Conservation (phyloP, 2,113 vertebrate species). For the Esox niger region DNA sequence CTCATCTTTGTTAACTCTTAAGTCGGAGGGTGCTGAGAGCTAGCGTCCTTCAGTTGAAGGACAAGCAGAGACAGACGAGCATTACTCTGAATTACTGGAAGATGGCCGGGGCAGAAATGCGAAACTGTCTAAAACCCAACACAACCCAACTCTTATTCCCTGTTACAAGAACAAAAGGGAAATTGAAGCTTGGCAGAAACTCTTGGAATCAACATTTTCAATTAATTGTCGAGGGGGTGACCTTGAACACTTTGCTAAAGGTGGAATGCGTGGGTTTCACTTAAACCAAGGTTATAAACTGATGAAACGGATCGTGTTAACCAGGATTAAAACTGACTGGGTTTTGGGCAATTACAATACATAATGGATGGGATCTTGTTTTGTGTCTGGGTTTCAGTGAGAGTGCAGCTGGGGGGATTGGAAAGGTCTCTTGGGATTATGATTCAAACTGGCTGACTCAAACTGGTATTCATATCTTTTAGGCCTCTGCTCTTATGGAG, state of each 20-base stretch:
- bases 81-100: conserved; percentile 37
- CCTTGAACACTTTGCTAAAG: conserved; percentile 47
- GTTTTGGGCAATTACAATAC: conserved; percentile 23
- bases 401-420: background rate
- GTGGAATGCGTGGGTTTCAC: conserved; percentile 41
- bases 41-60: conserved; percentile 26
- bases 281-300: conserved; percentile 40
- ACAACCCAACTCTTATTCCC: conserved; percentile 30
- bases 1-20: conserved; percentile 19
- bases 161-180: conserved; percentile 31
- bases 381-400: conserved; percentile 10
- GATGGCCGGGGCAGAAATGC: conserved; percentile 18
- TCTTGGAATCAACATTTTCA: no score
- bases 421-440: conserved; percentile 27
- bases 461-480: conserved; percentile 41
- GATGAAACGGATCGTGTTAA: conserved; percentile 43
- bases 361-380: conserved; percentile 41
- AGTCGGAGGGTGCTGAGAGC: conserved; percentile 13
- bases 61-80: conserved; percentile 11
- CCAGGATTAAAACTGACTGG: conserved; percentile 52
- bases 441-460: conserved; percentile 46
- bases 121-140: conserved; percentile 6
- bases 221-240: conserved; percentile 5
- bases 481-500: conserved; percentile 41
- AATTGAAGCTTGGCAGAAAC: conserved; percentile 3